phyloP scores from a whole-genome alignment of 2,888 invertebrate species.

The Hydropsyche betteni region DNA sequence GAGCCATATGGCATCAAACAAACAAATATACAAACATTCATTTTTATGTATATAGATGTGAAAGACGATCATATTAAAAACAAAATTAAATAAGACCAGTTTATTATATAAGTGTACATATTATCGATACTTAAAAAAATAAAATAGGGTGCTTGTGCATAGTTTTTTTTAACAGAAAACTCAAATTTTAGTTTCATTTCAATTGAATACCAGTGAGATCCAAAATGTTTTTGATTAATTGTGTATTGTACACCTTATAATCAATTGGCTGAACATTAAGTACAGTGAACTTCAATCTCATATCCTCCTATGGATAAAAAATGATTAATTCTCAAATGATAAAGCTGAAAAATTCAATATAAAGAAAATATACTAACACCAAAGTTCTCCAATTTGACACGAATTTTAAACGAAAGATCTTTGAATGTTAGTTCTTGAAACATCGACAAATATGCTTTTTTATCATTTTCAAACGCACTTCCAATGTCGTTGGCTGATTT shows the following conservation, averaged over 20 bases:
- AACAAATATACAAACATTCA: too few species aligned
- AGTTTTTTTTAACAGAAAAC: neutral
- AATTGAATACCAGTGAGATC: conserved; percentile 69
- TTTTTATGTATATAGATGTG: too few species aligned
- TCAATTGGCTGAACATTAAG: conserved; percentile 76
- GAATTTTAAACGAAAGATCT: conserved; percentile 82
- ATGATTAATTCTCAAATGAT: conserved; percentile 34
- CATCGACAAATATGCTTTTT: conserved; percentile 71
- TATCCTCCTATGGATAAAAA: conserved; percentile 75
- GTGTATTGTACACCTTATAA: conserved; percentile 77
- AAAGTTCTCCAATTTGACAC: conserved; percentile 90
- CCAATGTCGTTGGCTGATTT: conserved; percentile 80
- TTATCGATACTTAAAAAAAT: too few species aligned
- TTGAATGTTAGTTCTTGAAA: conserved; percentile 82
- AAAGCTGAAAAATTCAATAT: conserved; percentile 34
- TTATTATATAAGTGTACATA: too few species aligned
- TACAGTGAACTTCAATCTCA: conserved; percentile 79
- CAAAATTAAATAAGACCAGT: too few species aligned
- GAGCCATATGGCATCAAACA: too few species aligned
- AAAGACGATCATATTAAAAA: too few species aligned
- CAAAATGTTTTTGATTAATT: conserved; percentile 76
- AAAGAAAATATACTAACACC: conserved; percentile 72
- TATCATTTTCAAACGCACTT: conserved; percentile 73
- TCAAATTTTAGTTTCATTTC: conserved; percentile 52
- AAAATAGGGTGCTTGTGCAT: too few species aligned